These are phyloP conservation scores for Cataglyphis altisquamis DNA, from an alignment of 2,888 invertebrate genomes.

Conservation along the genomic window DNA sequence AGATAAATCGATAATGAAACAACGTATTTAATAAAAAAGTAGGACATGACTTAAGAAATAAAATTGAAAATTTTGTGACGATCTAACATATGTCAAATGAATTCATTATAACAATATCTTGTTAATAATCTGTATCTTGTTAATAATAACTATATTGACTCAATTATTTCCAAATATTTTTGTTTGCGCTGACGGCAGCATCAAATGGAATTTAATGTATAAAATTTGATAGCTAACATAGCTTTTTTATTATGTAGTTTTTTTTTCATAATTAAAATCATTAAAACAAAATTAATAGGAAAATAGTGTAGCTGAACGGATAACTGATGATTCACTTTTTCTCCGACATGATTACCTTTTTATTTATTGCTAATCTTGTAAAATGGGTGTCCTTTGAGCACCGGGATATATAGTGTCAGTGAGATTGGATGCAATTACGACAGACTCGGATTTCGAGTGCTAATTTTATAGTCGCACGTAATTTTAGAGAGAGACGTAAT, in stretches of 20 bases:
- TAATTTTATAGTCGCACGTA: slow-evolving; percentile 47
- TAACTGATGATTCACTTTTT: background rate
- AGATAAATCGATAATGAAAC: background rate
- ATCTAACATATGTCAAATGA: background rate
- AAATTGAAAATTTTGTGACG: slow-evolving; percentile 1
- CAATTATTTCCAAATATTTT: slow-evolving; percentile 19
- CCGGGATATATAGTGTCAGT: background rate
- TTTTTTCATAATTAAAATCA: background rate
- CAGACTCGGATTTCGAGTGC: slow-evolving; percentile 26
- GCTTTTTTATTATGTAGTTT: too few relatives aligned
- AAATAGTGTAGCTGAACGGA: background rate
- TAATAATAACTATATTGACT: background rate
- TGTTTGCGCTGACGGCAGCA: background rate
- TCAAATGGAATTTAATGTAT: background rate
- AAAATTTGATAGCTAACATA: background rate
- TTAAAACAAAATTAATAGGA: background rate
- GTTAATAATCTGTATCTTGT: background rate
- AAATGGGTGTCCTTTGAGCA: slow-evolving; percentile 3
- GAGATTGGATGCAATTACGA: slow-evolving; percentile 45
- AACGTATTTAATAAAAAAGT: background rate
- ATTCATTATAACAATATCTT: background rate
- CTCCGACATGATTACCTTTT: slow-evolving; percentile 19
- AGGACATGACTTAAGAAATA: background rate
- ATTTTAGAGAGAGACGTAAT: slow-evolving; percentile 38
- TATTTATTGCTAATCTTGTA: slow-evolving; percentile 1